Evolutionary conservation across 2,797 vertebrate genomes (phyloP).

Genomic region (Anas acuta): DNA sequence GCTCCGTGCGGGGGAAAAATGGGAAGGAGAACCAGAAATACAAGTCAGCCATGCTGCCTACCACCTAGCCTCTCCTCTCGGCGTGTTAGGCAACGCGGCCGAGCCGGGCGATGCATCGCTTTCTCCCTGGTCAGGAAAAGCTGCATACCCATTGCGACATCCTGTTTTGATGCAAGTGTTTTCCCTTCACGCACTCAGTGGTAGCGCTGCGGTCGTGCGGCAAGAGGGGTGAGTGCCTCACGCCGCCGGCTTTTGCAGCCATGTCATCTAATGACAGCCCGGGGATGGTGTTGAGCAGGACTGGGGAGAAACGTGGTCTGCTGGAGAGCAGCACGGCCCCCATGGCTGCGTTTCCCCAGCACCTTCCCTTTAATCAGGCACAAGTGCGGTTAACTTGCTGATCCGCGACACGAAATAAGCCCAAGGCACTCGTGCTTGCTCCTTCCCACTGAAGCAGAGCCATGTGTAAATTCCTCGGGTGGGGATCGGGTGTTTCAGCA

Average conservation of each 20-base stretch:
- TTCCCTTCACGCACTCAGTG: background rate
- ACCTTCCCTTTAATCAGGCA: background rate
- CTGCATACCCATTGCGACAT: background rate
- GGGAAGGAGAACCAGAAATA: constrained; percentile 6
- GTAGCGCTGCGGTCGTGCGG: background rate
- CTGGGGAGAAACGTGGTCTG: background rate
- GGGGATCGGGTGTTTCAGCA: background rate
- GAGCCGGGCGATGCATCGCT: background rate
- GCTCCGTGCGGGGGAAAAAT: background rate
- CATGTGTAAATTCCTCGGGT: background rate
- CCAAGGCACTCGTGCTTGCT: background rate
- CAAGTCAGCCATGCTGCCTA: background rate
- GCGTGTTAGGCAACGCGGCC: background rate
- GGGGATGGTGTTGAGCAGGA: background rate
- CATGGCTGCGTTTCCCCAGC: background rate
- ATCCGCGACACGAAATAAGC: background rate
- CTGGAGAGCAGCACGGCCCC: background rate
- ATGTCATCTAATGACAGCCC: background rate
- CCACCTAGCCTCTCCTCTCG: background rate
- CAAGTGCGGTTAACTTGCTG: background rate
- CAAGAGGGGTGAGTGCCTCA: too few relatives aligned
- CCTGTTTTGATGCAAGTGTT: background rate
- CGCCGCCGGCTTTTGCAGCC: background rate
- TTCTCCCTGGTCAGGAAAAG: constrained; percentile 7
- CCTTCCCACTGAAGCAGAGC: background rate